These are phyloP conservation scores for Coptodon bakossiorum DNA, from an alignment of 2,113 vertebrate genomes.

Conservation along the genomic window DNA sequence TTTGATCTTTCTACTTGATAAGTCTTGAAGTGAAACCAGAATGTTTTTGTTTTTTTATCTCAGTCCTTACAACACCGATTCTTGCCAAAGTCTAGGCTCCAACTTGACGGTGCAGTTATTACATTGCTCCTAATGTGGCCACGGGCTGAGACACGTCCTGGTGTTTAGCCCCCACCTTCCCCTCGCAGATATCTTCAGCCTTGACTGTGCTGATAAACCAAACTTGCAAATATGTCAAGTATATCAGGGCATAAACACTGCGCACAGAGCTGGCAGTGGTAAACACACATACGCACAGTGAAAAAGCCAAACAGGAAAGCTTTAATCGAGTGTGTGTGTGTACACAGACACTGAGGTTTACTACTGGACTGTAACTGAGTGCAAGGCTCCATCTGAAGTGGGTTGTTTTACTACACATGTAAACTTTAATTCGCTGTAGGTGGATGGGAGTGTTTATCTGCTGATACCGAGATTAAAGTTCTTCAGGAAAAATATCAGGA, in stretches of 20 bases:
- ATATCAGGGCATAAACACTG: conserved; percentile 28
- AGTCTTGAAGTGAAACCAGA: not conserved
- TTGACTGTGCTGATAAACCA: conserved; percentile 29
- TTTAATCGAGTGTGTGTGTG: conserved; percentile 32
- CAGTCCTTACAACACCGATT: not conserved
- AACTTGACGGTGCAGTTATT: not conserved
- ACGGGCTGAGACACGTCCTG: not conserved
- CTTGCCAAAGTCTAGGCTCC: not conserved
- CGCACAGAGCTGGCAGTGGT: not conserved
- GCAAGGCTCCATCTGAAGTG: not conserved
- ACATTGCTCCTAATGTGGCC: not conserved
- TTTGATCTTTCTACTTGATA: not conserved
- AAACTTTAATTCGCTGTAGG: not conserved
- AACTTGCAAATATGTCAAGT: conserved; percentile 13
- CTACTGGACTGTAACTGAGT: not conserved
- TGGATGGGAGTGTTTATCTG: not conserved
- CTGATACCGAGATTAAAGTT: not conserved
- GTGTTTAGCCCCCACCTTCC: not conserved
- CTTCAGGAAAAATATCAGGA: not conserved
- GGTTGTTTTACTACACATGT: not conserved
- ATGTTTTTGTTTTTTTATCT: not conserved
- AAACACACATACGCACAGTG: not conserved
- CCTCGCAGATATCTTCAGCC: not conserved
- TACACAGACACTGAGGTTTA: conserved; percentile 4
- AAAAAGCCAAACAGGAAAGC: conserved; percentile 55